phyloP scores from a whole-genome alignment of 2,888 invertebrate genomes.

The Andrena camellia region DNA sequence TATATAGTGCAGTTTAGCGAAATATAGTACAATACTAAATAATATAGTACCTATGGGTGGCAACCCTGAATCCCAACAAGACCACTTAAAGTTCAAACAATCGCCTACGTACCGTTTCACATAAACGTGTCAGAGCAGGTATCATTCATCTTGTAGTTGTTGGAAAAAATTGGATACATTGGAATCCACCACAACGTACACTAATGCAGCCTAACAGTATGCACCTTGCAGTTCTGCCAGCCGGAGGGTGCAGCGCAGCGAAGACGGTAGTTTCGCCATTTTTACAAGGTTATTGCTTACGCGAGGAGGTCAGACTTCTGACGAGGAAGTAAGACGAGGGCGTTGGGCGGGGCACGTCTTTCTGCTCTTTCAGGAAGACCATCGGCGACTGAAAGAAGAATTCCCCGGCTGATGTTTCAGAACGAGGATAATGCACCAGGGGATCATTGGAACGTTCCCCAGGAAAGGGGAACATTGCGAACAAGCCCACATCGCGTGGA shows the following conservation, averaged over 20 bases:
- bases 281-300: constrained; percentile 57
- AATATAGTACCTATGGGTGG: too few relatives aligned
- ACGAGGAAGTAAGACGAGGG: constrained; percentile 70
- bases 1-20: too few relatives aligned
- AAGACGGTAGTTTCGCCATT: constrained; percentile 61
- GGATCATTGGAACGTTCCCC: constrained; percentile 17
- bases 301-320: constrained; percentile 61
- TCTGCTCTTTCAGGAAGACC: constrained; percentile 51
- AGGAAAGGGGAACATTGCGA: too few relatives aligned
- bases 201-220: neutral
- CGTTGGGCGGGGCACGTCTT: constrained; percentile 68
- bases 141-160: constrained; percentile 1
- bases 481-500: constrained; percentile 8
- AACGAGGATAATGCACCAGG: constrained; percentile 31
- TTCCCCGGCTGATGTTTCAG: constrained; percentile 25
- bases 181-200: neutral
- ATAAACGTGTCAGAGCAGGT: neutral
- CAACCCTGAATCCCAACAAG: too few relatives aligned
- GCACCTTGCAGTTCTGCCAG: constrained; percentile 13
- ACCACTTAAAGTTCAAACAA: too few relatives aligned
- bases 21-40: too few relatives aligned
- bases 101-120: neutral
- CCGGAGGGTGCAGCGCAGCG: constrained; percentile 23
- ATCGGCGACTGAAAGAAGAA: constrained; percentile 39
- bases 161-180: constrained; percentile 14